phyloP scores from a whole-genome alignment of 1,140 invertebrate genomes.

The Drosophila teissieri region DNA sequence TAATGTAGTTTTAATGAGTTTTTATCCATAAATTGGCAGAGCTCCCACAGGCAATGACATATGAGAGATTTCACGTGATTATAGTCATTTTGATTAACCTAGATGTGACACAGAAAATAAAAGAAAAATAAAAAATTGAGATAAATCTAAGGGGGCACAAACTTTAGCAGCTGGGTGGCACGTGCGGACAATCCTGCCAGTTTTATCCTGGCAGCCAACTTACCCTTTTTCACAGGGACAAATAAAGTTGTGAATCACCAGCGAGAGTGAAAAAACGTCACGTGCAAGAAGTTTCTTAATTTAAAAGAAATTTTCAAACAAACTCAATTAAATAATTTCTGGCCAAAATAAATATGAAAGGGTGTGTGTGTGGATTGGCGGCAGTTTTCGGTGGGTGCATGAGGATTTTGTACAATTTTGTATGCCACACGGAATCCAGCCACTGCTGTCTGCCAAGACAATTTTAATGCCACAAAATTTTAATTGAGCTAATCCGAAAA shows the following conservation, averaged over 20 bases:
- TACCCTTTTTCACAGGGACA: slow-evolving; percentile 28
- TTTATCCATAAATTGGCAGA: background rate
- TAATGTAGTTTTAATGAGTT: background rate
- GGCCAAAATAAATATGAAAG: slow-evolving; percentile 74
- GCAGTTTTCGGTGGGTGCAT: slow-evolving; percentile 16
- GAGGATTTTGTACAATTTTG: slow-evolving; percentile 49
- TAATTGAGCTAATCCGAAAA: slow-evolving; percentile 78
- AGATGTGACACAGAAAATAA: slow-evolving; percentile 13
- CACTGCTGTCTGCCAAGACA: slow-evolving; percentile 50
- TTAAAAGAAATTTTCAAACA: slow-evolving; percentile 83
- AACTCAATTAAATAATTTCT: slow-evolving; percentile 83
- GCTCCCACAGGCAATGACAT: background rate
- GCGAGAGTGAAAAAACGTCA: slow-evolving; percentile 54
- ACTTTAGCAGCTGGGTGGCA: slow-evolving; percentile 64
- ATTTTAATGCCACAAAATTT: slow-evolving; percentile 78
- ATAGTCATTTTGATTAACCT: slow-evolving; percentile 58
- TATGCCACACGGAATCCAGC: slow-evolving; percentile 20
- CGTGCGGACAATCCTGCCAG: slow-evolving; percentile 41
- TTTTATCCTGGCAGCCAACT: background rate
- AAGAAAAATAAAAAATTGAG: slow-evolving; percentile 19
- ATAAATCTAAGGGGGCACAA: slow-evolving; percentile 3
- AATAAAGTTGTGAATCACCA: slow-evolving; percentile 51
- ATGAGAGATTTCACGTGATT: slow-evolving; percentile 64
- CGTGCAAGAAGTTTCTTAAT: slow-evolving; percentile 80
- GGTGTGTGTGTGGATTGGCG: slow-evolving; percentile 25